Evolutionary conservation across 2,888 invertebrate genomes (phyloP), one percentile per base, ranked within the genome.

Genomic region (Isoperla grammatica): DNA sequence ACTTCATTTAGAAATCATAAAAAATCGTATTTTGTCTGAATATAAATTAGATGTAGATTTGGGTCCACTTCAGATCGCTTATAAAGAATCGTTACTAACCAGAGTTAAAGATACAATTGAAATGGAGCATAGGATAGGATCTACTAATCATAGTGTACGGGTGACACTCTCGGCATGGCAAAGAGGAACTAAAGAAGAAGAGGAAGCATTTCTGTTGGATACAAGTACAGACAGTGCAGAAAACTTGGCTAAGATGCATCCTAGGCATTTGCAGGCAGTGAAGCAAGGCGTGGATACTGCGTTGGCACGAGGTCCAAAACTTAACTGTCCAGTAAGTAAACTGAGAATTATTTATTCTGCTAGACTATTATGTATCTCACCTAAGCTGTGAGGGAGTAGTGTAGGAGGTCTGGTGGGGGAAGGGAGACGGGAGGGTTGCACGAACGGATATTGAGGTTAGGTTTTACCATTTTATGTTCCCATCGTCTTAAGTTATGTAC

Each of bases 1-100:
- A 74, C 80, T 99, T 1, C 99, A 99, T 72, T 78, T 99, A 62
- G 97, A 99, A 65, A 87, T 97, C 61, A 88, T 97, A 40, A 89
- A 87, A 71, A 93, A 96, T 66, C 81, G 98, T 17, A 86, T 99
- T 54, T 73, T 83, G 46, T 84, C 85, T 57, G 95, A 98, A 69
- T 97, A 92, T 74, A 90, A 90, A 71, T 84, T 99, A 57, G 90
- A 96, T 12, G 95, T 86, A 0, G 91, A 95, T 64, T 75, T 97
- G 19, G 98, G 98, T 0, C 86, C 90, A 0, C 75, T 98, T 19
- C 94, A 93, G 79, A 95, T 97, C 46, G 90, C 95, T 1, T 97
- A 97, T 73, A 83, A 87, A 59, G 96, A 96, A 77, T 81, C 86
- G 0, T 77, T 92, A 46, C 65, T 73, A 0, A 74, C 74, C 0